These are phyloP conservation scores for Petrolisthes cinctipes DNA, from an alignment of 2,888 invertebrate genomes.

Conservation along the genomic window DNA sequence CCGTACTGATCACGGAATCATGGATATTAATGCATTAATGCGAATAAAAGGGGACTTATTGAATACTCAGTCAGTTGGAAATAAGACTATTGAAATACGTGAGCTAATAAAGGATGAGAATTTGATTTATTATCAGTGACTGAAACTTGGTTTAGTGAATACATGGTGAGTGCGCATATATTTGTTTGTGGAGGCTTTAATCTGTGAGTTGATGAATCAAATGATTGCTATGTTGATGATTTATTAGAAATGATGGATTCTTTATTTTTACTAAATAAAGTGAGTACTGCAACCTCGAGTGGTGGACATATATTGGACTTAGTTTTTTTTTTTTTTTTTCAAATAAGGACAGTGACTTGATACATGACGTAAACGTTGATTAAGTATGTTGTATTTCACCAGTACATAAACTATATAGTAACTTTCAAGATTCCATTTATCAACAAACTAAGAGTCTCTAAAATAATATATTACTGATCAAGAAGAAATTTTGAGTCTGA, in stretches of 20 bases:
- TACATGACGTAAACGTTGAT: neutral
- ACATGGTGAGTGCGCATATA: neutral
- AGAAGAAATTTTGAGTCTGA: too few relatives aligned
- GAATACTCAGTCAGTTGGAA: neutral
- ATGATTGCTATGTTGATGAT: neutral
- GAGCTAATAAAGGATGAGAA: neutral
- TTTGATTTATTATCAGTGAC: neutral
- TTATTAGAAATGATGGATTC: slow-evolving; percentile 7
- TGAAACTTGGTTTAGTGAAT: neutral
- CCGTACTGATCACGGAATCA: neutral
- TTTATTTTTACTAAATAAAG: neutral
- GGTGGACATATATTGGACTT: slow-evolving; percentile 9
- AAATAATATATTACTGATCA: too few relatives aligned
- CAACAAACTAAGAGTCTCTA: too few relatives aligned
- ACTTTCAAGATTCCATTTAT: too few relatives aligned
- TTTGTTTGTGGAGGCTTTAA: too few relatives aligned
- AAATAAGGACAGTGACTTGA: neutral
- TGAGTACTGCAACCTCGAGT: neutral
- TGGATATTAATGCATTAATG: neutral
- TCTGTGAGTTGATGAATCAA: neutral
- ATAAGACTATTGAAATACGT: neutral
- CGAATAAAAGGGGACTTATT: neutral
- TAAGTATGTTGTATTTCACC: neutral
- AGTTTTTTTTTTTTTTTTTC: too few relatives aligned
- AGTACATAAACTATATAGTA: too few relatives aligned